Conservation (phyloP, 2,888 invertebrate genomes). For the Brachyptera putata region DNA sequence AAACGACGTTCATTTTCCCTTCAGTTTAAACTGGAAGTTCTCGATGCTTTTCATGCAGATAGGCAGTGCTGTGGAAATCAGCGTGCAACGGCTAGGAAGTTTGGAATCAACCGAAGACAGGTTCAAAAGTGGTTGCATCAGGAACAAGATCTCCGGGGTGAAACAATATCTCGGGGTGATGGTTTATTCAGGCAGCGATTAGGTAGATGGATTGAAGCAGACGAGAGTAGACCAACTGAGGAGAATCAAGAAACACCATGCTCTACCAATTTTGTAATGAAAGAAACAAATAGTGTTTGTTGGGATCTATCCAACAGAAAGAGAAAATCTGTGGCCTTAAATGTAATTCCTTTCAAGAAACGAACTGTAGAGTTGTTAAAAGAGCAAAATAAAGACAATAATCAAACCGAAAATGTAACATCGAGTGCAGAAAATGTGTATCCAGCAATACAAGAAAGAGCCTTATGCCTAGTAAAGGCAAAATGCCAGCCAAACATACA, state of each 20-base stretch:
- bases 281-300: constrained; percentile 31
- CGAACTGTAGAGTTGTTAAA: constrained; percentile 1
- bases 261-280: background rate
- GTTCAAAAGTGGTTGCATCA: constrained; percentile 51
- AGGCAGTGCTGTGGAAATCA: constrained; percentile 47
- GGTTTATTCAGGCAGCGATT: constrained; percentile 44
- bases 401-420: constrained; percentile 8
- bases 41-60: constrained; percentile 48
- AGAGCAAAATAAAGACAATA: background rate
- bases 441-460: constrained; percentile 42
- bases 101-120: constrained; percentile 49
- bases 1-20: constrained; percentile 48
- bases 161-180: constrained; percentile 36
- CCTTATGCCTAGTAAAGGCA: constrained; percentile 46
- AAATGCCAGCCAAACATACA: background rate
- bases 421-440: background rate
- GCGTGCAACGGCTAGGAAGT: constrained; percentile 50
- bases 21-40: constrained; percentile 48
- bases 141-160: constrained; percentile 44
- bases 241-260: constrained; percentile 1
- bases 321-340: constrained; percentile 22
- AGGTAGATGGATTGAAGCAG: constrained; percentile 37
- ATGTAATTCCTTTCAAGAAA: constrained; percentile 20
- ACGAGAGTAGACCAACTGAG: constrained; percentile 25
- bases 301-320: constrained; percentile 38